Conservation (phyloP, 2,113 vertebrate species). For the Actenoides hombroni region DNA sequence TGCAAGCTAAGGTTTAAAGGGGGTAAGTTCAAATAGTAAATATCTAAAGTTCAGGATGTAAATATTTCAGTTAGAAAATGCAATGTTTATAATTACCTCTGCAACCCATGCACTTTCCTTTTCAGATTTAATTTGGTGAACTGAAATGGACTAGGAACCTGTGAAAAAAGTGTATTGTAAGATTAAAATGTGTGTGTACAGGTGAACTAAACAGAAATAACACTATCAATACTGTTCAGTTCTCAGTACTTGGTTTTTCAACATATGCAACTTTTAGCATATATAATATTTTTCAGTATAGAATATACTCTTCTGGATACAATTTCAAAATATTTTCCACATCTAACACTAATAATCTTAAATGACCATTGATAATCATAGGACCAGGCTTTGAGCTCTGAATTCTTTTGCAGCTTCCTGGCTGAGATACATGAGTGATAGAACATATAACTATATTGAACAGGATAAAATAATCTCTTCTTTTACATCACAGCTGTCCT, state of each 20-base stretch:
- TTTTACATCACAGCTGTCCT: background rate
- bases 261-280: background rate
- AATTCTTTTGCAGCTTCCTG: background rate
- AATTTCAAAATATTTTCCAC: background rate
- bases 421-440: background rate
- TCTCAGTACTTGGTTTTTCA: background rate
- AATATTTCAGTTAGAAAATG: background rate
- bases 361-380: background rate
- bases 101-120: background rate
- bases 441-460: background rate
- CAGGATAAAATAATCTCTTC: background rate
- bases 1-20: background rate
- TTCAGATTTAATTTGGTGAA: background rate
- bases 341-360: background rate
- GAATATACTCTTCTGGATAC: background rate
- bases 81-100: background rate
- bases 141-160: background rate
- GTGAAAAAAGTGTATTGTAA: background rate
- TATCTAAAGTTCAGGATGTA: background rate
- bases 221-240: background rate
- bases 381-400: background rate
- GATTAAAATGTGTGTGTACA: background rate
- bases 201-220: background rate
- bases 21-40: background rate
- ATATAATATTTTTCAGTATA: background rate